Percentiles rank a stretch among this genome's conserved stretches.
Evolutionary conservation across 2,113 vertebrate genomes (phyloP).

Genomic region (Lepus americanus): DNA sequence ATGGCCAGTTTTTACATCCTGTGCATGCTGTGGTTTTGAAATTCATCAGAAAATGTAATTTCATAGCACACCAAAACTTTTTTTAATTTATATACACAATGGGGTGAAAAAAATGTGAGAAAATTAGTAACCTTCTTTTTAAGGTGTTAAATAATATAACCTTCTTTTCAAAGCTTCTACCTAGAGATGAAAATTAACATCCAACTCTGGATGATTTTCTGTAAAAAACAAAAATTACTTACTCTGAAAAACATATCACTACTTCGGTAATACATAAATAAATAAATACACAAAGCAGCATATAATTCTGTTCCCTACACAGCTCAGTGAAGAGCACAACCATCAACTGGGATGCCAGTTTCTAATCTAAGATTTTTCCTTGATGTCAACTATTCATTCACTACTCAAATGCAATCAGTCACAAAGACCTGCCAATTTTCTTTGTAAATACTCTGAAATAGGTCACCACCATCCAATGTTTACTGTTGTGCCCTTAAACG

Average conservation of each 20-base stretch:
- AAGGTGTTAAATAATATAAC: background rate
- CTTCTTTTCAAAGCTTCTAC: background rate
- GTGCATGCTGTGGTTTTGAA: constrained; percentile 82
- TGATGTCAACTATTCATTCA: background rate
- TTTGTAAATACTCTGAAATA: background rate
- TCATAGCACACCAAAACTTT: constrained; percentile 62
- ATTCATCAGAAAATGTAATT: constrained; percentile 86
- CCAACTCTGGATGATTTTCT: background rate
- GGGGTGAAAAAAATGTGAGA: background rate
- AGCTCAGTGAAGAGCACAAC: background rate
- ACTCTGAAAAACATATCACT: no score
- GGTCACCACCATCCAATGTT: background rate
- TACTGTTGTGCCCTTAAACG: background rate
- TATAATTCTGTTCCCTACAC: background rate
- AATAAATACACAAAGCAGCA: background rate
- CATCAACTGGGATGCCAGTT: background rate
- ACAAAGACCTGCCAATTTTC: background rate
- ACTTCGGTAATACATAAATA: background rate
- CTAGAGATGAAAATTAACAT: constrained; percentile 32
- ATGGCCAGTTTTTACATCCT: constrained; percentile 82
- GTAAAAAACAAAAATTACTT: background rate
- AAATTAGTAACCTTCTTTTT: constrained; percentile 64
- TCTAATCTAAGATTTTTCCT: background rate
- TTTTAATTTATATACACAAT: background rate
- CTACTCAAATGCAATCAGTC: background rate